A percentile compares a stretch with the other conserved stretches of the same genome.
Conservation (phyloP, 2,888 invertebrate genomes). For the Axea sp. region DNA sequence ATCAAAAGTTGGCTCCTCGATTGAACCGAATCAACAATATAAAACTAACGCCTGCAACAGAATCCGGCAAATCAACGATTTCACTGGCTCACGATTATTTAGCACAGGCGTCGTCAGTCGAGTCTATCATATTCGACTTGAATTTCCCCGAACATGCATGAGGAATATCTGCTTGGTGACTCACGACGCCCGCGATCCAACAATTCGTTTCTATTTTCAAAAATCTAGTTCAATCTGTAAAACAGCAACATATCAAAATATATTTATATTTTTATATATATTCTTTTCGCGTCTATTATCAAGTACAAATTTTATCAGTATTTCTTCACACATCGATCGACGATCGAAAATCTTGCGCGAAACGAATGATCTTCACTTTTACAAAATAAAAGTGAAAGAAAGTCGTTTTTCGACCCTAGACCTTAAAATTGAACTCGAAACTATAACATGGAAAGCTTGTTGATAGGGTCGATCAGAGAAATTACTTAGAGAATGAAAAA, state of each 20-base stretch:
- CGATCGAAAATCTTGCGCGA: slow-evolving; percentile 3
- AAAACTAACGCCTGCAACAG: slow-evolving; percentile 16
- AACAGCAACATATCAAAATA: slow-evolving; percentile 50
- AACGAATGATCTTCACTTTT: no score
- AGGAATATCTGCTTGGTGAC: background rate
- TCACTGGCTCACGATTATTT: slow-evolving; percentile 9
- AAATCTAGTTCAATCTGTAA: slow-evolving; percentile 34
- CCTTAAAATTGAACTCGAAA: slow-evolving; percentile 5
- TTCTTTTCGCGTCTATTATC: slow-evolving; percentile 31
- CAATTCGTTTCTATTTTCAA: slow-evolving; percentile 19
- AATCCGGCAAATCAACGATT: slow-evolving; percentile 24
- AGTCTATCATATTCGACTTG: background rate
- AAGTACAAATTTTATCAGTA: slow-evolving; percentile 38
- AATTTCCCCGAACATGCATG: background rate
- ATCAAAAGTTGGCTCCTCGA: slow-evolving; percentile 8
- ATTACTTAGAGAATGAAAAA: no score
- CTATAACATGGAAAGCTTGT: no score
- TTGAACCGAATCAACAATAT: slow-evolving; percentile 19
- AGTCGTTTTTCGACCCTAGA: background rate
- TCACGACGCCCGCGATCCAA: slow-evolving; percentile 10
- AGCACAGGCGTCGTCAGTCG: slow-evolving; percentile 1
- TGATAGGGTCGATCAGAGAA: no score
- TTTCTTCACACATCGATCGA: slow-evolving; percentile 20
- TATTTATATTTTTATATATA: no score
- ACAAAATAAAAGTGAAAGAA: no score